These are phyloP conservation scores for Polypterus bichir DNA, from an alignment of 2,113 vertebrate genomes.

Conservation along the genomic window DNA sequence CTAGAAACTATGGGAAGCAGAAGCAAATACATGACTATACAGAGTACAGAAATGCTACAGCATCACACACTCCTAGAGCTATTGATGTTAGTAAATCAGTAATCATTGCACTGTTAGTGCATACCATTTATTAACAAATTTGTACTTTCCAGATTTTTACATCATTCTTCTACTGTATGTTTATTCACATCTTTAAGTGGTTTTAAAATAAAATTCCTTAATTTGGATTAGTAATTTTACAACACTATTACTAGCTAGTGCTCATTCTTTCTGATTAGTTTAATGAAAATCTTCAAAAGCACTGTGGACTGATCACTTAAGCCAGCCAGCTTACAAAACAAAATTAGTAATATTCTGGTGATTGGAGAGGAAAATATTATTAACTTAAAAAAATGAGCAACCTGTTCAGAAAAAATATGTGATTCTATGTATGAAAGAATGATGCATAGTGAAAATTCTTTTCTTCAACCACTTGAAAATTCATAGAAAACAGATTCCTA, in stretches of 20 bases:
- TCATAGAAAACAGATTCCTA: conserved; percentile 34
- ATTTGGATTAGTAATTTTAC: conserved; percentile 5
- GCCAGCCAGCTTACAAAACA: background rate
- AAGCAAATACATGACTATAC: too few relatives aligned
- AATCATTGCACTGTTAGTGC: too few relatives aligned
- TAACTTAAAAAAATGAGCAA: background rate
- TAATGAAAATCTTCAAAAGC: conserved; percentile 2
- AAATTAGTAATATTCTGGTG: background rate
- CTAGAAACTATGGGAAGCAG: too few relatives aligned
- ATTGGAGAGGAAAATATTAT: conserved; percentile 1
- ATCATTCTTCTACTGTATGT: too few relatives aligned
- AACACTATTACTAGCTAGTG: background rate
- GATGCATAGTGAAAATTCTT: conserved; percentile 24
- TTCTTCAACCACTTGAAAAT: conserved; percentile 20
- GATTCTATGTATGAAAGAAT: conserved; percentile 33
- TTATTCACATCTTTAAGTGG: too few relatives aligned
- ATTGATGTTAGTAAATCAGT: too few relatives aligned
- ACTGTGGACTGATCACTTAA: background rate
- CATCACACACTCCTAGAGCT: too few relatives aligned
- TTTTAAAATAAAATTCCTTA: conserved; percentile 9
- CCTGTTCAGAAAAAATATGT: background rate
- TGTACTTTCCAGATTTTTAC: conserved; percentile 1
- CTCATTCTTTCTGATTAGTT: background rate
- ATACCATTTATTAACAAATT: too few relatives aligned
- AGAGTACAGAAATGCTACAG: too few relatives aligned